Evolutionary conservation across 2,113 vertebrate species (phyloP).

Genomic region (Seriola quinqueradiata): DNA sequence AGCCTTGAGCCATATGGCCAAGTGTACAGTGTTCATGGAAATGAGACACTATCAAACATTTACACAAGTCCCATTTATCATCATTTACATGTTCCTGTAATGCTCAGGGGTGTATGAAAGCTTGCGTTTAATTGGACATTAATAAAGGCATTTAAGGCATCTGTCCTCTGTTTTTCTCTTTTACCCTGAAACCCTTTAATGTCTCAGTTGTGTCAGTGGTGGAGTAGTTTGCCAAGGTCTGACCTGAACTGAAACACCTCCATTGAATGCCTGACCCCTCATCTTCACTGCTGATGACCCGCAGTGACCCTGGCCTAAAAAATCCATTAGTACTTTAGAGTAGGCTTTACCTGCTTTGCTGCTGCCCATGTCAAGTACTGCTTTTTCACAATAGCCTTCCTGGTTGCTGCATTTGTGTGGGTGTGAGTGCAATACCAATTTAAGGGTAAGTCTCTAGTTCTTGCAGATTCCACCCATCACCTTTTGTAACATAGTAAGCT

Average conservation of each 20-base stretch:
- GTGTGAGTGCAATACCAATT: constrained; percentile 45
- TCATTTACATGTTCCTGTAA: constrained; percentile 34
- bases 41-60: constrained; percentile 53
- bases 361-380: constrained; percentile 46
- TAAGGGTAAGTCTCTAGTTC: constrained; percentile 44
- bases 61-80: constrained; percentile 31
- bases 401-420: constrained; percentile 41
- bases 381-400: constrained; percentile 42
- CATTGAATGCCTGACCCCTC: constrained; percentile 63
- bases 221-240: constrained; percentile 11
- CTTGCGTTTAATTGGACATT: constrained; percentile 35
- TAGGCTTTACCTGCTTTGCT: constrained; percentile 54
- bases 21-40: constrained; percentile 11
- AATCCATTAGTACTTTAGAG: constrained; percentile 63
- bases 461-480: constrained; percentile 32
- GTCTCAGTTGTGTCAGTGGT: constrained; percentile 30
- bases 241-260: constrained; percentile 52
- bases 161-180: constrained; percentile 9
- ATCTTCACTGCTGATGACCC: constrained; percentile 61
- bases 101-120: constrained; percentile 26
- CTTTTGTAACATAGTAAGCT: constrained; percentile 33
- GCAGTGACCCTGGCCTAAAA: constrained; percentile 54
- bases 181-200: constrained; percentile 9
- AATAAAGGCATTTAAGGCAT: constrained; percentile 36
- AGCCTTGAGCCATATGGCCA: constrained; percentile 28